Evolutionary conservation across 2,113 vertebrate genomes (phyloP).

Genomic region (Microcebus ravelobensis): DNA sequence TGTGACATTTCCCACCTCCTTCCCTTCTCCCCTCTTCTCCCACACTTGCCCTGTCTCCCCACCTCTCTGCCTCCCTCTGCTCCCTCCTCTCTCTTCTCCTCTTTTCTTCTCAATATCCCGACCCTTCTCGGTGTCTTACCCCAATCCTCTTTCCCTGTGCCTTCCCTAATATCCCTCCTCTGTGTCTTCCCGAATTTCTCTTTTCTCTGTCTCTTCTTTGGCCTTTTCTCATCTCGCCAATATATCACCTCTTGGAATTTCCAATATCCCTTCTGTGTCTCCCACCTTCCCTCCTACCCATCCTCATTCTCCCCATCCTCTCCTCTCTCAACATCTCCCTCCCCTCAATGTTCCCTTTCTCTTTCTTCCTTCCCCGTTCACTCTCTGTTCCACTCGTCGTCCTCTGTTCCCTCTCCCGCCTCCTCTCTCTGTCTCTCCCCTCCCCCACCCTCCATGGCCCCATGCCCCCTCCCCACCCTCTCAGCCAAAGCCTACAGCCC

Average conservation of each 20-base stretch:
- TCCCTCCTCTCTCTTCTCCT: not conserved
- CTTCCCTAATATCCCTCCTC: not conserved
- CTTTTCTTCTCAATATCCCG: not conserved
- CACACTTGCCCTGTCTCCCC: slow-evolving; percentile 39
- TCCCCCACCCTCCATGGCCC: slow-evolving; percentile 54
- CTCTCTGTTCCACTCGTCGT: not conserved
- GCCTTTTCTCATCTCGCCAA: not conserved
- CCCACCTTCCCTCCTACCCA: not conserved
- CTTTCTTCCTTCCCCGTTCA: not conserved
- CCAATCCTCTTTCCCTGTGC: not conserved
- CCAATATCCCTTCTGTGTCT: not conserved
- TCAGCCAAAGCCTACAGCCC: slow-evolving; percentile 94
- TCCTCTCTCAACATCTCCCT: not conserved
- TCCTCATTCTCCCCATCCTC: not conserved
- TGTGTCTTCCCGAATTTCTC: not conserved
- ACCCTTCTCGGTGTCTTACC: not conserved
- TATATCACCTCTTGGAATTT: not conserved
- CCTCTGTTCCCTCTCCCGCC: not conserved
- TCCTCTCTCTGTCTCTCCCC: slow-evolving; percentile 63
- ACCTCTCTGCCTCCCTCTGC: not conserved
- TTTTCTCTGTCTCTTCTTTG: not conserved
- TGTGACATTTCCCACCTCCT: slow-evolving; percentile 79
- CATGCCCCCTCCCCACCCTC: slow-evolving; percentile 58
- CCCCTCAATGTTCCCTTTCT: slow-evolving; percentile 15
- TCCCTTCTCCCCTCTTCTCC: slow-evolving; percentile 57